A percentile compares a stretch with the other conserved stretches of the same genome.
Conservation (phyloP, 2,113 vertebrate genomes). For the Ciconia maguari region DNA sequence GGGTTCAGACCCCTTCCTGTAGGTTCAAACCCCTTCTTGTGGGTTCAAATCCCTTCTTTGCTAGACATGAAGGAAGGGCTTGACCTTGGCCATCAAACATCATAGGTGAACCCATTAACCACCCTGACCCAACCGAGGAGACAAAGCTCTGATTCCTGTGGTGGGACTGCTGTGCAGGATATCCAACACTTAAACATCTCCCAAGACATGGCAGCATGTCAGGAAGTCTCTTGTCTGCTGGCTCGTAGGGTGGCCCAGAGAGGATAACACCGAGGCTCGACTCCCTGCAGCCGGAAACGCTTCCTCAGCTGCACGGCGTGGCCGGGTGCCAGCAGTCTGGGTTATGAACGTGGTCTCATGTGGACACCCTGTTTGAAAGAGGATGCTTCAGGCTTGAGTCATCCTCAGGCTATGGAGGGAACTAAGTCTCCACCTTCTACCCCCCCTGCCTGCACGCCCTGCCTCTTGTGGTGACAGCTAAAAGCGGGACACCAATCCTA, state of each 20-base stretch:
- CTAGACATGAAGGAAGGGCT: accelerated
- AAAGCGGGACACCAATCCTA: neutral
- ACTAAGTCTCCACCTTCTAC: neutral
- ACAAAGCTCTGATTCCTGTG: neutral
- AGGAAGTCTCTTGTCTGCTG: neutral
- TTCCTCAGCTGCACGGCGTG: neutral
- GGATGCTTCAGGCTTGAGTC: neutral
- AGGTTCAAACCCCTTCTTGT: neutral
- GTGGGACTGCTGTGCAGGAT: neutral
- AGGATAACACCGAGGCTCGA: accelerated
- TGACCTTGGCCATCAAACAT: neutral
- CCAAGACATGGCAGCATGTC: neutral
- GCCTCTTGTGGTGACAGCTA: neutral
- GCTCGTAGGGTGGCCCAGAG: neutral
- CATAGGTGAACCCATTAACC: neutral
- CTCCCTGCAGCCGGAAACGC: neutral
- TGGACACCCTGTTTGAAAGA: constrained; percentile 10
- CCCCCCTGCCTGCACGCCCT: neutral
- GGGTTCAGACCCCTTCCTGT: neutral
- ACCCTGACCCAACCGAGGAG: accelerated
- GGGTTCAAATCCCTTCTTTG: neutral
- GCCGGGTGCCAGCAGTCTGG: neutral
- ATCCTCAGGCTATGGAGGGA: neutral
- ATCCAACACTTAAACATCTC: neutral
- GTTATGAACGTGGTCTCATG: neutral